Evolutionary conservation across 37 sponge, comb jelly and placozoan genomes (phyloP), one percentile per base, ranked within the genome.

Genomic region (Ianthella basta): DNA sequence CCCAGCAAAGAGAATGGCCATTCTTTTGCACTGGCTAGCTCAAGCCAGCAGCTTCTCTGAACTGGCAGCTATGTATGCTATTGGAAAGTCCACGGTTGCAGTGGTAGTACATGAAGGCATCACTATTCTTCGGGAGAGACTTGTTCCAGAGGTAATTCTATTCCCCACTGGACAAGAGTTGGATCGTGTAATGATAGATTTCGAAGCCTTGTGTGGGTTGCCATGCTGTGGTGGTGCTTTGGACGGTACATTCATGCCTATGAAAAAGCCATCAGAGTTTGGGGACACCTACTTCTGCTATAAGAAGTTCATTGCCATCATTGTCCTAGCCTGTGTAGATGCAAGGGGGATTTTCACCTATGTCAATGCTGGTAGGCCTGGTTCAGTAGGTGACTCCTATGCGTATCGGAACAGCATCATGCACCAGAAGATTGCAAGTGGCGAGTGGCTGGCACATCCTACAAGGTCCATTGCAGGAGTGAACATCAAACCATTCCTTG

Each of bases 291-390:
- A 73, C 36, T 73, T 24, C 34, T 73, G 75, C 38, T 73, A 73
- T 10, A 73, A 73, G 38, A 30, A 36, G 10, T 73, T 32, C 13
- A 30, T 23, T 5, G 35, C 75, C 23, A 73, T 14, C 10, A 73
- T 73, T 68, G 30, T 68, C 15, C 30, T 73, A 32, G 75, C 38
- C 27, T 24, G 29, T 21, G 75, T 73, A 6, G 35, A 73, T 73
- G 75, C 75, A 2, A 24, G 75, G 36, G 75, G 75, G 4, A 24
- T 33, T 73, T 73, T 73, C 38, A 36, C 33, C 8, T 73, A n/a
- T 73, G 75, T 73, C 75, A 32, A 32, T 36, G 34, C 75, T 73
- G 75, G 75, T 32, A 73, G 75, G 10, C 34, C 75, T 5, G 75
- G 75, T 23, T 73, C 75, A 73, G 34, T 73, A 35, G 75, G 75